Base-by-base conservation (phyloP, 2,113 vertebrate genomes). In the Oncorhynchus kisutch region DNA sequence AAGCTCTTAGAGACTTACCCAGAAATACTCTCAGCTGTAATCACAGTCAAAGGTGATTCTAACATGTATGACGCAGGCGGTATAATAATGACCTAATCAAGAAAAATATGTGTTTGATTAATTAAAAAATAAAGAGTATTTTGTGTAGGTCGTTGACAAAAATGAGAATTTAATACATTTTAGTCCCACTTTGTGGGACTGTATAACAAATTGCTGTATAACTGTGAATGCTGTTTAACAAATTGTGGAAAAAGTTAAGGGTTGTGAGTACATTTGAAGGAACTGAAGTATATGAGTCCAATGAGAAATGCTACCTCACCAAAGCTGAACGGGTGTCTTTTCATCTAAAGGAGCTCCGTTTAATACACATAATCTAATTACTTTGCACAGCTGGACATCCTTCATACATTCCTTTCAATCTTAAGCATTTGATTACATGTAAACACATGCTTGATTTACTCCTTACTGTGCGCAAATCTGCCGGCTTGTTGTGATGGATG, bases 371-470 rank as follows among this genome's bases (percentile, higher is more conserved):
- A 59, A 85, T 82, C 82, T 81, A 91, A 90, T 92, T 90, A 86
- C 86, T 87, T 83, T 85, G 74, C 91, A 84, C 91, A 91, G 88
- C 86, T 90, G 85, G 88, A 81, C 82, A 78, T 85, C 81, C 87
- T 88, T 90, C 84, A 82, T 83, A 83, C 74, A 81, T 85, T 83
- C 59, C 73, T 81, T 88, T 87, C 71, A 25, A 83, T 89, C 70
- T 84, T 74, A 54, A 81, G 73, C 60, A 22, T 91, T 85, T 88
- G 89, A 88, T 87, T 89, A 87, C 86, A 88, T 87, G 87, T 88
- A 88, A 91, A 90, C 82, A 80, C 86, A 91, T 45, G 84, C 73
- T 79, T 88, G 84, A 92, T 90, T 90, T 87, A 88, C 75, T 88
- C 88, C 89, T 91, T 88, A 91, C 88, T 73, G 82, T 80, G 78